These are phyloP conservation scores for Amblyjoppa fuscipennis DNA, from an alignment of 2,888 invertebrate genomes.

Conservation along the genomic window DNA sequence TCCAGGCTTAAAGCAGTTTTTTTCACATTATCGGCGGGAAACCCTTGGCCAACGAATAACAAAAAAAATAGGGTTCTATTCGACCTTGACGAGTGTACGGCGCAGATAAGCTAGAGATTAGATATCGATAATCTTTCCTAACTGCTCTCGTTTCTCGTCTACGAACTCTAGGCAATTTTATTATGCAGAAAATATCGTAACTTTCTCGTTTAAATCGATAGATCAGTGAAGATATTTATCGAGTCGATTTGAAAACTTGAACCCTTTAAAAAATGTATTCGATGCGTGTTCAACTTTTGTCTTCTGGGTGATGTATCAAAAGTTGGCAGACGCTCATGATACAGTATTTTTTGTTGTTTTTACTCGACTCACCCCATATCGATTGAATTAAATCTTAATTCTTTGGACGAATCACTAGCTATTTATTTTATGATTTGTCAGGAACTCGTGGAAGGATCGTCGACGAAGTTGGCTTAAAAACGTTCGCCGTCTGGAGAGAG, in stretches of 20 bases:
- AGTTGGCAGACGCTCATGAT: not conserved
- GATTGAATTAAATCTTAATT: not conserved
- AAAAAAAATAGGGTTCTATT: conserved; percentile 10
- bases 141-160: conserved; percentile 3
- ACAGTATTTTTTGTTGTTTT: not conserved
- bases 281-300: not conserved
- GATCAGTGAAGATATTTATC: not conserved
- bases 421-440: not conserved
- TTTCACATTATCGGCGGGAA: not conserved
- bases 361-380: conserved; percentile 59
- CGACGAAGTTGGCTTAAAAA: not conserved
- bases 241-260: not conserved
- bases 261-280: not conserved
- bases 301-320: not conserved
- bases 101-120: conserved; percentile 62
- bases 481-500: not conserved
- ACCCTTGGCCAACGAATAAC: not conserved
- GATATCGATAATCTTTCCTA: conserved; percentile 52
- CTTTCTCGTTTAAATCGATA: not conserved
- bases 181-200: not conserved
- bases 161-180: not conserved
- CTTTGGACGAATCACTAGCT: not conserved
- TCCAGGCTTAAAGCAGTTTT: not conserved
- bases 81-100: conserved; percentile 48
- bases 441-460: not conserved